phyloP scores from a whole-genome alignment of 2,888 invertebrate genomes.

The Spodoptera picta region DNA sequence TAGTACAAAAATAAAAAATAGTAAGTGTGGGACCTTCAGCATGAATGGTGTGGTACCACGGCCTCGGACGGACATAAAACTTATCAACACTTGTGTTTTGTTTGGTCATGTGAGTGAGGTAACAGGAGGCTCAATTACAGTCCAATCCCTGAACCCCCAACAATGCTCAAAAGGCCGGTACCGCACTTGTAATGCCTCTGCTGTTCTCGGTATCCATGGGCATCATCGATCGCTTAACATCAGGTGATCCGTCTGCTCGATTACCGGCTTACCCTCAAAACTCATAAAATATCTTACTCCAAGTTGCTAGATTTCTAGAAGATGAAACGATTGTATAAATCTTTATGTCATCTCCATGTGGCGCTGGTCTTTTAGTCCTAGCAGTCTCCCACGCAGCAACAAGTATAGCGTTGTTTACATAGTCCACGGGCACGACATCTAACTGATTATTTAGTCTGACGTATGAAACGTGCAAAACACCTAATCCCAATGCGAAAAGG shows the following conservation, averaged over 20 bases:
- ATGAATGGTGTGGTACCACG: too few relatives aligned
- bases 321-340: neutral
- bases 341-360: neutral
- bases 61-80: too few relatives aligned
- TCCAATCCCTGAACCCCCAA: too few relatives aligned
- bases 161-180: too few relatives aligned
- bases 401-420: neutral
- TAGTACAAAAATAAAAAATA: too few relatives aligned
- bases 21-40: too few relatives aligned
- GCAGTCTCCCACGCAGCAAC: neutral
- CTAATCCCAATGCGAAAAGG: neutral
- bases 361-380: neutral
- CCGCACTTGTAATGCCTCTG: too few relatives aligned
- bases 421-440: neutral
- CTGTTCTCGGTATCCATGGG: too few relatives aligned
- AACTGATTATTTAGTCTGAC: neutral
- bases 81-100: too few relatives aligned
- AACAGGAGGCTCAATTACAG: too few relatives aligned
- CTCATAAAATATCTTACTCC: neutral
- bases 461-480: neutral
- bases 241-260: neutral
- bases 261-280: too few relatives aligned
- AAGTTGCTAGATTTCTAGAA: neutral
- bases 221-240: neutral
- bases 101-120: too few relatives aligned